These are phyloP conservation scores for Cephus pygmeus DNA, from an alignment of 2,888 invertebrate species.

Conservation along the genomic window DNA sequence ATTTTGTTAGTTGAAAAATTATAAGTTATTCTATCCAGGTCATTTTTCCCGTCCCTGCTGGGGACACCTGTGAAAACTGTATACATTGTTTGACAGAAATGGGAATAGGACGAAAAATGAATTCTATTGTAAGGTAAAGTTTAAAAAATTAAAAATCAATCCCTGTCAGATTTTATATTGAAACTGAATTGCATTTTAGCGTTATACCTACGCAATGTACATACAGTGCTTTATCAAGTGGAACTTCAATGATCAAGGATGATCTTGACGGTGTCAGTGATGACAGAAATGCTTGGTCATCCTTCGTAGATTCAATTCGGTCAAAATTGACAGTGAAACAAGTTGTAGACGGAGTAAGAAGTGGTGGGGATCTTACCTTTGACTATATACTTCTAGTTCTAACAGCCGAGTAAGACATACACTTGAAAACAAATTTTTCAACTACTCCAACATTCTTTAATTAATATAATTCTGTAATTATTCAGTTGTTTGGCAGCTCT, in stretches of 20 bases:
- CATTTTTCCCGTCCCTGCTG: slow-evolving; percentile 76
- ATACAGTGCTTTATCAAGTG: slow-evolving; percentile 48
- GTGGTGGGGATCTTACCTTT: slow-evolving; percentile 84
- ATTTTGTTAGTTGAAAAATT: background rate
- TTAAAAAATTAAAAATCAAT: background rate
- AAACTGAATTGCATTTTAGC: slow-evolving; percentile 33
- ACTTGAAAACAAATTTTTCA: background rate
- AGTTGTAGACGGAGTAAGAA: slow-evolving; percentile 82
- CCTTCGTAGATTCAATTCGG: slow-evolving; percentile 80
- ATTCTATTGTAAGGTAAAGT: slow-evolving; percentile 77
- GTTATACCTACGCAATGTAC: slow-evolving; percentile 61
- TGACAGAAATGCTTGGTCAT: slow-evolving; percentile 75
- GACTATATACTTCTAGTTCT: slow-evolving; percentile 84
- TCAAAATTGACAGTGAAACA: slow-evolving; percentile 85
- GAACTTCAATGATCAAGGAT: slow-evolving; percentile 26
- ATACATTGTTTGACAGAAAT: slow-evolving; percentile 79
- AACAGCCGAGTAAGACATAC: slow-evolving; percentile 80
- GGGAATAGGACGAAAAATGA: slow-evolving; percentile 76
- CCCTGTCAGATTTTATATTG: background rate
- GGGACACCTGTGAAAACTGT: slow-evolving; percentile 79
- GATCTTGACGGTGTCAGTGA: slow-evolving; percentile 54
- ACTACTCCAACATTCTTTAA: background rate
- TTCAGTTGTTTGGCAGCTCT: slow-evolving; percentile 83
- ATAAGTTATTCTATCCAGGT: slow-evolving; percentile 46
- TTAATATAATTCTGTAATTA: slow-evolving; percentile 20